Evolutionary conservation across 2,888 invertebrate species (phyloP), one percentile per base, ranked within the genome.

Genomic region (Neuroscelio doddi): DNA sequence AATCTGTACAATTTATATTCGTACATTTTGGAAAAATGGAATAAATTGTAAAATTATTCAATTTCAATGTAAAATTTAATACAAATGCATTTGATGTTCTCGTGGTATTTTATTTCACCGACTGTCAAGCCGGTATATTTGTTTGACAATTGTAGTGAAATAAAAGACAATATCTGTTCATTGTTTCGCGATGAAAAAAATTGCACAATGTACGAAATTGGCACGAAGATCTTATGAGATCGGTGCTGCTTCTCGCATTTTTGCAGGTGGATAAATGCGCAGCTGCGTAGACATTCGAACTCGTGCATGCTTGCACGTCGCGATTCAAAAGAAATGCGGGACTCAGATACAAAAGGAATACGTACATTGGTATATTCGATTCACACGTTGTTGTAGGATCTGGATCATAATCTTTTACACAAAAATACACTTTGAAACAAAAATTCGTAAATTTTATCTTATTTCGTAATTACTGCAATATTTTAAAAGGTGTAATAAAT

Each of bases 161-260:
- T 29, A 14, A 21, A 14, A 21, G 21, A 21, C 21, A 2, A 2
- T 21, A 2, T 2, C 3, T 3, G 21, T 21, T 5, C 27, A 10
- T 39, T 8, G 9, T 10, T n/a, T 17, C 53, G 59, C 29, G 53
- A 57, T 57, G 39, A 1, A 36, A 56, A 56, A 21, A n/a, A 34
- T 61, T 65, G 46, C 52, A 24, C 56, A 65, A 44, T 57, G 51
- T 39, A 56, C 44, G 49, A 53, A 57, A 57, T 49, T n/a, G 53
- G 57, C 49, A 57, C 57, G 44, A 21, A 61, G 44, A 36, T 36
- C 8, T 44, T 38, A 12, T 24, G 15, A 41, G 42, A 27, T 44
- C 42, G 26, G 29, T 34, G 41, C 8, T 34, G 34, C 52, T 47
- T 47, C 52, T 57, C 44, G 32, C 27, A 49, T 57, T 50, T 36